Conservation (phyloP, 1,140 invertebrate species). For the Heliconius himera region DNA sequence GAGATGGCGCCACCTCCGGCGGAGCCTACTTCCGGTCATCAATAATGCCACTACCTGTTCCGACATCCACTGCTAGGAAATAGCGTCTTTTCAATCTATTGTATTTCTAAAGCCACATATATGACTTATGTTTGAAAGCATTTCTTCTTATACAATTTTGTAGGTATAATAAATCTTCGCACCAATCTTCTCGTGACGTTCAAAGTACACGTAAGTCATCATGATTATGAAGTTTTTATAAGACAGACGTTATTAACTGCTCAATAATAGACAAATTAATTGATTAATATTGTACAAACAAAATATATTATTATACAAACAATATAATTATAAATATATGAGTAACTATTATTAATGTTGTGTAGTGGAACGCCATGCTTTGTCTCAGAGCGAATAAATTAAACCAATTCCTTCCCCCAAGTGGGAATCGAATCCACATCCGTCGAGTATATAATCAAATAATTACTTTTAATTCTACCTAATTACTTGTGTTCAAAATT, state of each 20-base stretch:
- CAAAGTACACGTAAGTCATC: not conserved
- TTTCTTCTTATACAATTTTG: not conserved
- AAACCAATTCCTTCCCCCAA: not conserved
- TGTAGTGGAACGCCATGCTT: too few relatives aligned
- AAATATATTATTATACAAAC: not conserved
- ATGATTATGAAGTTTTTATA: too few relatives aligned
- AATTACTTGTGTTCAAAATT: too few relatives aligned
- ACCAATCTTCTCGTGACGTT: not conserved
- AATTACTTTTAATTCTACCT: too few relatives aligned
- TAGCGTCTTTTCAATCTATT: conserved; percentile 35
- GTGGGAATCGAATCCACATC: not conserved
- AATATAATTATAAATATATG: too few relatives aligned
- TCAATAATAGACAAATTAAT: too few relatives aligned
- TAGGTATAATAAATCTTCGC: not conserved
- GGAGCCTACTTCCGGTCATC: conserved; percentile 51
- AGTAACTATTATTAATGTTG: too few relatives aligned
- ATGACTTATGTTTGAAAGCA: conserved; percentile 14
- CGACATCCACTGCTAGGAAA: conserved; percentile 25
- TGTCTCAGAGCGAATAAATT: not conserved
- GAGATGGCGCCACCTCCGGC: conserved; percentile 40
- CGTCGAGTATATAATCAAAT: not conserved
- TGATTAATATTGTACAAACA: too few relatives aligned
- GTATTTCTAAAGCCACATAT: conserved; percentile 18
- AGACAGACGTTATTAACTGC: not conserved
- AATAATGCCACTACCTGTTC: conserved; percentile 41